A percentile compares a stretch with the other conserved stretches of the same genome.
Evolutionary conservation across 2,797 vertebrate genomes (phyloP).

Genomic region (Galago senegalensis): DNA sequence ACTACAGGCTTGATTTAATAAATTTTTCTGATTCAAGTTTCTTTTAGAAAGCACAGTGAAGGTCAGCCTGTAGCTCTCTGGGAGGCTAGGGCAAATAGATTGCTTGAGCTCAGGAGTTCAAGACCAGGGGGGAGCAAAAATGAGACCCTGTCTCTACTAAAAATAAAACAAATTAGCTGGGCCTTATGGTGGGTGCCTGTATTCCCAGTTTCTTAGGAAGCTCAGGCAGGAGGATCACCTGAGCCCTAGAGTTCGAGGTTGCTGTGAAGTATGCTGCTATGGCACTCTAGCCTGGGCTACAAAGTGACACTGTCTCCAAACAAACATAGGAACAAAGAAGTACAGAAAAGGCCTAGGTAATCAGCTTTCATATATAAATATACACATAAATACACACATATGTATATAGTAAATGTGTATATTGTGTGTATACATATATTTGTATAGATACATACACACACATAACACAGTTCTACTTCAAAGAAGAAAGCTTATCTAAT

Average conservation of each 20-base stretch:
- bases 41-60: constrained; percentile 18
- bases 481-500: neutral
- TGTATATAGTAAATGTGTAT: neutral
- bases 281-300: too few relatives aligned
- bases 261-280: too few relatives aligned
- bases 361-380: neutral
- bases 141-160: too few relatives aligned
- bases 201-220: too few relatives aligned
- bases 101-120: too few relatives aligned
- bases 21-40: constrained; percentile 23
- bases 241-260: too few relatives aligned
- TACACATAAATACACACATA: neutral
- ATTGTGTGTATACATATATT: neutral
- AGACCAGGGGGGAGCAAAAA: too few relatives aligned
- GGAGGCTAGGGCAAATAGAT: too few relatives aligned
- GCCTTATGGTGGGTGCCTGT: too few relatives aligned
- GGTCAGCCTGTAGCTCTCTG: neutral
- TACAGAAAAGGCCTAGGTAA: neutral
- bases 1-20: neutral
- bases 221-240: too few relatives aligned
- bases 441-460: neutral
- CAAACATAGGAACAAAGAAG: neutral
- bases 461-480: neutral
- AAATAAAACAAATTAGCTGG: too few relatives aligned
- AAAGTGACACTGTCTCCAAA: too few relatives aligned